Percentiles rank a stretch among this genome's conserved stretches.
Conservation (phyloP, 2,888 invertebrate genomes). For the Automeris io region DNA sequence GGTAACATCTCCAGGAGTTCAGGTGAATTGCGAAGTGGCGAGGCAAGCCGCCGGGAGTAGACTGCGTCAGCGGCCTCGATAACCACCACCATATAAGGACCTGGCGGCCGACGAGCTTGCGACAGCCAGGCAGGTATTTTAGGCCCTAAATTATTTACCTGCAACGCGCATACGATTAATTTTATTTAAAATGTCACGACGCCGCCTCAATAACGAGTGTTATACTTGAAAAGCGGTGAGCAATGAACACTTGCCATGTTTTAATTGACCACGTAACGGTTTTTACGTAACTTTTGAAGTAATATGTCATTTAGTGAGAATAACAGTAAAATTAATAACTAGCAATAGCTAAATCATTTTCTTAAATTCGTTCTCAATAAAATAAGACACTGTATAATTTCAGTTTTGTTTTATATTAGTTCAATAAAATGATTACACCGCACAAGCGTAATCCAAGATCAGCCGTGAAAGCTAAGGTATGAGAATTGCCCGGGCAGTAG, state of each 20-base stretch:
- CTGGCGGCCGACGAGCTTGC: constrained; percentile 54
- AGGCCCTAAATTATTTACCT: constrained; percentile 58
- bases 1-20: not conserved
- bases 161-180: constrained; percentile 32
- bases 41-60: constrained; percentile 6
- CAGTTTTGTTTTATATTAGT: no score
- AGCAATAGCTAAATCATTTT: no score
- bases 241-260: constrained; percentile 11
- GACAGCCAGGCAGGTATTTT: constrained; percentile 46
- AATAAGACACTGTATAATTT: no score
- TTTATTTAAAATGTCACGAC: constrained; percentile 40
- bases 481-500: no score
- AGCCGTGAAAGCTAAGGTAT: no score
- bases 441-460: no score
- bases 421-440: no score
- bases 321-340: not conserved
- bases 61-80: constrained; percentile 47
- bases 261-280: constrained; percentile 1
- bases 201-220: constrained; percentile 24
- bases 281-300: not conserved
- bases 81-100: constrained; percentile 56
- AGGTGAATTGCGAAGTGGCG: not conserved
- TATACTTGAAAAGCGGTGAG: constrained; percentile 16
- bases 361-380: no score
- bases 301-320: not conserved